Percentiles rank a stretch among this genome's conserved stretches.
phyloP scores from a whole-genome alignment of 2,113 vertebrate genomes.

The Sardina pilchardus region DNA sequence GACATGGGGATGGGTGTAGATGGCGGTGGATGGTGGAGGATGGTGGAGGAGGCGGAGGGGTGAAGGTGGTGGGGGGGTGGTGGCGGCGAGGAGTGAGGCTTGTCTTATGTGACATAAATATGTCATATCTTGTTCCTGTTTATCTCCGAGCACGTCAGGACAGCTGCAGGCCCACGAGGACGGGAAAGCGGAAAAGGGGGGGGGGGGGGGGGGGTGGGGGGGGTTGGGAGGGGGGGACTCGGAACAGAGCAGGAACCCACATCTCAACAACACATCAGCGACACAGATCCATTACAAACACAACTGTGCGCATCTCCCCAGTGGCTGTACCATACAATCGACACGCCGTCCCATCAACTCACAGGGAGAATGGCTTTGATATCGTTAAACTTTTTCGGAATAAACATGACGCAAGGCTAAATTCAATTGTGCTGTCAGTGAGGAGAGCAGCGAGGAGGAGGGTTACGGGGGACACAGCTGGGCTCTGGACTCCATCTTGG shows the following conservation, averaged over 20 bases:
- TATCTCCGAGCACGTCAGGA: background rate
- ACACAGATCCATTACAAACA: slow-evolving; percentile 27
- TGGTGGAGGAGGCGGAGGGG: background rate
- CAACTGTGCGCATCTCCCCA: background rate
- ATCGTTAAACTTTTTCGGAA: background rate
- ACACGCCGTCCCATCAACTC: background rate
- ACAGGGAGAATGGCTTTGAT: background rate
- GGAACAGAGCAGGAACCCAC: background rate
- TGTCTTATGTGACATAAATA: slow-evolving; percentile 31
- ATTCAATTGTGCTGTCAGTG: background rate
- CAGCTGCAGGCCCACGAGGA: slow-evolving; percentile 17
- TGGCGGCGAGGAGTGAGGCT: background rate
- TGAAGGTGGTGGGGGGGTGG: background rate
- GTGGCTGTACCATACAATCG: background rate
- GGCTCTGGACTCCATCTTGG: background rate
- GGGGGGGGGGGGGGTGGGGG: background rate
- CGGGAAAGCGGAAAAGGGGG: background rate
- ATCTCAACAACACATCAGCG: background rate
- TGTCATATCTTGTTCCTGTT: slow-evolving; percentile 30
- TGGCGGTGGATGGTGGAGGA: background rate
- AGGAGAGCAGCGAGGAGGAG: background rate
- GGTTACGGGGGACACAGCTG: background rate
- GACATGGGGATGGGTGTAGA: background rate
- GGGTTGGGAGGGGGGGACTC: background rate
- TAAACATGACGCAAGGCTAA: background rate